Evolutionary conservation across 2,113 vertebrate genomes (phyloP), one percentile per base, ranked within the genome.

Genomic region (Petromus typicus): DNA sequence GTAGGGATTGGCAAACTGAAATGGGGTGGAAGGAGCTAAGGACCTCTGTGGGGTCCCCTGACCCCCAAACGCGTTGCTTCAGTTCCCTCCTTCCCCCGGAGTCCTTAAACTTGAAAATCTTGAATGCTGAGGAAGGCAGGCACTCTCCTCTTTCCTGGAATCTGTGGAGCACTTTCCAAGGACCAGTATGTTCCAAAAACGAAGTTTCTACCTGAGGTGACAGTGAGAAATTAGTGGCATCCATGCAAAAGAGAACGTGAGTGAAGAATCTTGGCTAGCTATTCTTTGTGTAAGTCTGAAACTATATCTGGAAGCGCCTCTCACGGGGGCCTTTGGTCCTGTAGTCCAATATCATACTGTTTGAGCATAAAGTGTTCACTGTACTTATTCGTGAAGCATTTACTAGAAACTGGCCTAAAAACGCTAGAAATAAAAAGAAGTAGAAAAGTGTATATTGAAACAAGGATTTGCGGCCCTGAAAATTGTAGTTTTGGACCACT

Each of bases 161-260:
- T 7, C 5, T 79, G 79, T 25, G 23, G 22, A 61, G 8, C 4
- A 1, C 79, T 10, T 32, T 91, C 40, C 30, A n/a, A 12, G 32
- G 8, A 82, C 11, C 43, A 5, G 0, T 76, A 12, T 54, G 43
- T 7, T 83, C 32, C 61, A 45, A 89, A 83, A 34, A 54, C 22
- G 40, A 40, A 2, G 0, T 0, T 40, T 73, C 32, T 11, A 22
- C 11, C 37, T 37, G 7, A 40, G 1, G 1, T 30, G 10, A 5
- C 10, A 9, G 10, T 64, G 40, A 27, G 34, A 80, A 69, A 34
- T 85, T 67, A 17, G 10, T 61, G 73, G 11, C 45, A 2, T 79
- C 43, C 7, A 3, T 69, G 30, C 66, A 22, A 67, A 61, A 80
- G 61, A 37, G 34, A 43, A 4, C 54, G 27, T 54, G 30, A 56